phyloP scores from a whole-genome alignment of 2,888 invertebrate genomes.

The Germaria angustata region DNA sequence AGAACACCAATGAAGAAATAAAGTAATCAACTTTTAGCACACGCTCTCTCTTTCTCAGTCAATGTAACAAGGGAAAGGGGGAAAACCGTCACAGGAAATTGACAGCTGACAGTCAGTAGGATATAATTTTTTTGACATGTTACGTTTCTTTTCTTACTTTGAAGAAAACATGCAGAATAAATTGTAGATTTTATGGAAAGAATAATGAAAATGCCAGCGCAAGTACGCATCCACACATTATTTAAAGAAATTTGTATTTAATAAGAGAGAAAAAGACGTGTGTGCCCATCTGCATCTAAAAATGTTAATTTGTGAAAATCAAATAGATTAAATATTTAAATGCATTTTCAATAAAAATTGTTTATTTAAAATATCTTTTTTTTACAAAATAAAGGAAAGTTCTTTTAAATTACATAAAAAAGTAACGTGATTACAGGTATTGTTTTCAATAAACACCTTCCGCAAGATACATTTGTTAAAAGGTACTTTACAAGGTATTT shows the following conservation, averaged over 20 bases:
- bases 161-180: not conserved
- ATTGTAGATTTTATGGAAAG: not conserved
- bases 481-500: too few species aligned
- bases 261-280: not conserved
- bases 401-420: too few species aligned
- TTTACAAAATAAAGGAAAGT: too few species aligned
- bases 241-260: not conserved
- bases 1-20: slow-evolving; percentile 43
- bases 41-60: not conserved
- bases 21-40: slow-evolving; percentile 23
- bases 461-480: too few species aligned
- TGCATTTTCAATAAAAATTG: too few species aligned
- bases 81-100: slow-evolving; percentile 39
- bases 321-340: too few species aligned
- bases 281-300: not conserved
- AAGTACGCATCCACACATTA: not conserved
- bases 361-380: too few species aligned
- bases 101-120: slow-evolving; percentile 59
- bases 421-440: too few species aligned
- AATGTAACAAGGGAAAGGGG: not conserved
- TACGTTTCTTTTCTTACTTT: slow-evolving; percentile 5
- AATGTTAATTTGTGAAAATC: not conserved
- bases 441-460: too few species aligned
- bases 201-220: not conserved
- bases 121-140: slow-evolving; percentile 30